These are phyloP conservation scores for Lepidotrigona ventralis DNA, from an alignment of 1,140 invertebrate genomes.

Conservation along the genomic window DNA sequence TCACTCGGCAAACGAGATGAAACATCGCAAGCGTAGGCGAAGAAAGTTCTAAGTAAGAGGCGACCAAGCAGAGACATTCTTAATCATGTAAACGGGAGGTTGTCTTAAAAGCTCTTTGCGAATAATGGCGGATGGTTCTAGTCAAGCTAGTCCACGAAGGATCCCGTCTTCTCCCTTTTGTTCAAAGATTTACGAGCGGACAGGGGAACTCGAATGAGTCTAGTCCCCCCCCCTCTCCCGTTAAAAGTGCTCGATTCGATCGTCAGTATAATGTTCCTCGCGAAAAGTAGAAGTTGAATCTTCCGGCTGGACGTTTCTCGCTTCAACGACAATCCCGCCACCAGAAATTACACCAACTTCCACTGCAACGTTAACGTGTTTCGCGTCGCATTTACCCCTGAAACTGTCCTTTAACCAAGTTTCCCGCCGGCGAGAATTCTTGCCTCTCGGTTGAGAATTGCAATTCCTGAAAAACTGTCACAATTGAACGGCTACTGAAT, in stretches of 20 bases:
- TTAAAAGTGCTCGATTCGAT: conserved; percentile 58
- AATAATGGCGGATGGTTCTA: conserved; percentile 66
- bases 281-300: conserved; percentile 24
- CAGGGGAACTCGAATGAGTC: conserved; percentile 19
- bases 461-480: not conserved
- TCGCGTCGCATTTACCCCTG: not conserved
- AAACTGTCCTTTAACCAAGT: not conserved
- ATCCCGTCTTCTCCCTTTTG: conserved; percentile 51
- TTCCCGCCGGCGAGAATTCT: no score
- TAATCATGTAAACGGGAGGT: conserved; percentile 71
- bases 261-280: conserved; percentile 44
- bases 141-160: conserved; percentile 31
- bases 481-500: not conserved
- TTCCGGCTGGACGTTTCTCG: not conserved
- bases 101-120: conserved; percentile 69
- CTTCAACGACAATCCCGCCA: not conserved
- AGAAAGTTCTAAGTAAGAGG: conserved; percentile 60
- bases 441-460: not conserved
- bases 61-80: conserved; percentile 66
- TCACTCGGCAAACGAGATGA: conserved; percentile 53
- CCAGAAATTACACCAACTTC: conserved; percentile 1
- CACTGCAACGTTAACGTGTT: not conserved
- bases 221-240: no score
- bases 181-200: conserved; percentile 58
- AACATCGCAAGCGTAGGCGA: conserved; percentile 28